Conservation (phyloP, 2,113 vertebrate genomes). For the Phyllostomus hastatus region DNA sequence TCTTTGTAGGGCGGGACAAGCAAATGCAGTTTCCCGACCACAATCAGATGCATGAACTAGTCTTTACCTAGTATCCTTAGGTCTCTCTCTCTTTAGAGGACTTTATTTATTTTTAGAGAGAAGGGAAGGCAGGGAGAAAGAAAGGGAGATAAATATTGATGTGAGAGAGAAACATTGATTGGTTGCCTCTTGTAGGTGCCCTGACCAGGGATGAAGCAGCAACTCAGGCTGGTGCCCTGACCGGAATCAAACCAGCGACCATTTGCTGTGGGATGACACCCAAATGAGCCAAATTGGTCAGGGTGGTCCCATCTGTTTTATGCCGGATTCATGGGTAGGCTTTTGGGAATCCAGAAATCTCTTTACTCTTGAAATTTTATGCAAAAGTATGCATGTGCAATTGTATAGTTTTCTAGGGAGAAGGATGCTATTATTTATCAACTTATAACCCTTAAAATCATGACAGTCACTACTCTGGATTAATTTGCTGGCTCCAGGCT, state of each 20-base stretch:
- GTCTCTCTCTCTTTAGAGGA: too few relatives aligned
- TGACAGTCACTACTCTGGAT: not conserved
- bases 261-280: too few relatives aligned
- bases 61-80: not conserved
- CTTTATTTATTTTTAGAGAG: too few relatives aligned
- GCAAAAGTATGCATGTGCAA: not conserved
- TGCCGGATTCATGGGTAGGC: not conserved
- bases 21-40: not conserved
- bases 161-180: too few relatives aligned
- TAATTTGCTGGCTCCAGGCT: not conserved
- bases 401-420: not conserved
- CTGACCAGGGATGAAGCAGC: too few relatives aligned
- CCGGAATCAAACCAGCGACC: too few relatives aligned
- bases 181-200: too few relatives aligned
- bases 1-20: not conserved
- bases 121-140: too few relatives aligned
- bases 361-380: not conserved
- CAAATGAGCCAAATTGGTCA: too few relatives aligned
- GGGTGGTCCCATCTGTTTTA: not conserved
- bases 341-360: not conserved
- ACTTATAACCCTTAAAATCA: not conserved
- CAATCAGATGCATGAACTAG: not conserved
- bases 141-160: too few relatives aligned
- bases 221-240: too few relatives aligned
- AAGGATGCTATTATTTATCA: not conserved